These are phyloP conservation scores for Abrostola triplasia DNA, from an alignment of 2,888 invertebrate genomes.

Conservation along the genomic window DNA sequence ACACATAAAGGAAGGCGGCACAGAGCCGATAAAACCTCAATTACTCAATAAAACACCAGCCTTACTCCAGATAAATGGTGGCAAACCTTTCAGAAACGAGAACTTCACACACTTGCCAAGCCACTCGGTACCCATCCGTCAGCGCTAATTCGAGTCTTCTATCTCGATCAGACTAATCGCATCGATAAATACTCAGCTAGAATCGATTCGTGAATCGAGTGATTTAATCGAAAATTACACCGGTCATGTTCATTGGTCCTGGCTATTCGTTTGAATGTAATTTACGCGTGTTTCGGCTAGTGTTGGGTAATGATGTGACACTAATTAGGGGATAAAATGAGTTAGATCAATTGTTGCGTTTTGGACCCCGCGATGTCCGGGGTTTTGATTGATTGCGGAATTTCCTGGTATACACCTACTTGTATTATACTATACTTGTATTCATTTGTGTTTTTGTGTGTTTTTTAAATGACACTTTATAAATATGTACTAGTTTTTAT, in stretches of 20 bases:
- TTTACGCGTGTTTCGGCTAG: constrained; percentile 51
- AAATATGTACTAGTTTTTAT: no score
- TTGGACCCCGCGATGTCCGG: background rate
- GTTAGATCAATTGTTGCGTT: constrained; percentile 40
- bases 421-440: no score
- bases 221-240: constrained; percentile 63
- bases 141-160: constrained; percentile 75
- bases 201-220: constrained; percentile 69
- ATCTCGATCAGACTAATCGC: constrained; percentile 78
- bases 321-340: constrained; percentile 48
- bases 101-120: constrained; percentile 58
- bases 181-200: constrained; percentile 73
- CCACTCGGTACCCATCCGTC: constrained; percentile 70
- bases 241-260: constrained; percentile 54
- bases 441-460: no score
- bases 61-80: constrained; percentile 50
- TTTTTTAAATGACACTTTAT: background rate
- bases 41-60: constrained; percentile 51
- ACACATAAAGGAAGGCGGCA: constrained; percentile 20
- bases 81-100: constrained; percentile 42
- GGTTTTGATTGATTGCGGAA: background rate
- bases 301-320: constrained; percentile 48
- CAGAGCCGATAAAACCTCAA: constrained; percentile 45
- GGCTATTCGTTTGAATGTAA: constrained; percentile 49
- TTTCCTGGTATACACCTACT: background rate